Base-by-base conservation (phyloP, 2,888 invertebrate genomes). In the Penaeus monodon region DNA sequence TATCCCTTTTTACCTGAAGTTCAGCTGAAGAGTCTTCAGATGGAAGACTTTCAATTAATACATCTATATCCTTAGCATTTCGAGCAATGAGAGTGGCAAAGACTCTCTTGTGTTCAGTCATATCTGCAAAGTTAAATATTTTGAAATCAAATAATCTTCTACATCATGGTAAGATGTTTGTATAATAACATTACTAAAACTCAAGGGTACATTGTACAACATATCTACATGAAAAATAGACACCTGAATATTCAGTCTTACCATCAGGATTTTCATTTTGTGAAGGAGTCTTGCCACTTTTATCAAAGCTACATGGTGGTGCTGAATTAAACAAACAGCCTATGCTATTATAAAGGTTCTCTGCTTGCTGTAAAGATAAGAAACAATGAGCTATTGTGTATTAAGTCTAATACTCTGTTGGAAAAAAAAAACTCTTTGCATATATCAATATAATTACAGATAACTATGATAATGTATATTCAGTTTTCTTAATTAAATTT, bases 41-140 rank as follows among this genome's bases (percentile, higher is more conserved):
- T 0, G 99, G 99, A 74, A 99, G 93, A 0, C 98, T 98, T 91
- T 99, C 98, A 89, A 99, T 98, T 4, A 99, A 93, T 0, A 97
- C 97, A 92, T 99, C 99, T 89, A 99, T 99, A 92, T 99, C 99
- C 93, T 98, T 99, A 0, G 99, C 98, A 92, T 98, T 98, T 88
- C 98, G 94, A 0, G 99, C 97, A 91, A 99, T 99, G 88, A 98
- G 93, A 6, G 97, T 96, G 0, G 99, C 98, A 93, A 99, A 99
- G 57, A 99, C 88, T 44, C 86, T 86, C 81, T 93, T 90, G 84
- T 89, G 88, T 77, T 96, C 95, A 0, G 98, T 98, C 93, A 97
- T 97, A 92, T 98, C 98, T 93, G 91, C 77, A 92, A 84, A 81
- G 64, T 81, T 38, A 65, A 22, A 33, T 64, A 70, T 49, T 38